A percentile compares a stretch with the other conserved stretches of the same genome.
Conservation (phyloP, 30 jellyfish, hydroid and myxozoan genomes). For the Aurelia sp. region DNA sequence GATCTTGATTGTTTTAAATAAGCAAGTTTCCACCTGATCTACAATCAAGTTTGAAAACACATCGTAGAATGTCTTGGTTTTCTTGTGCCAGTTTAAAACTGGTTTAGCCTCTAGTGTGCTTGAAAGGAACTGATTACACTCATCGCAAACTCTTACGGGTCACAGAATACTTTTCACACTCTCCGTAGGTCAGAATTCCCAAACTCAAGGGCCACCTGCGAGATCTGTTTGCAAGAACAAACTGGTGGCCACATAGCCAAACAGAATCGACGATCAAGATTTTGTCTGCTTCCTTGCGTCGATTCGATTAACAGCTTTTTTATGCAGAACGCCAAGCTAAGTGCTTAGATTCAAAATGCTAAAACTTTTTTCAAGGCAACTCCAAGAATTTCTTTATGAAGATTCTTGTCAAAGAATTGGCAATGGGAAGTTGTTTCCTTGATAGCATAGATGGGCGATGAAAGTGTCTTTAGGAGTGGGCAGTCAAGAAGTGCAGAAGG, state of each 20-base stretch:
- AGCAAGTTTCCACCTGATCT: too few species aligned
- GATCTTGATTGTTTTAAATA: too few species aligned
- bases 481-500: background rate
- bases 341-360: background rate
- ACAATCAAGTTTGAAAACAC: too few species aligned
- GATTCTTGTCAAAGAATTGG: background rate
- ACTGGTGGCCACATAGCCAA: slow-evolving; percentile 53
- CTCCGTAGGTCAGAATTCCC: too few species aligned
- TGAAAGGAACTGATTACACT: too few species aligned
- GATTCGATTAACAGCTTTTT: slow-evolving; percentile 8
- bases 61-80: too few species aligned
- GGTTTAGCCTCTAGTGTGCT: too few species aligned
- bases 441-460: background rate
- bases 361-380: background rate
- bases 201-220: slow-evolving; percentile 30
- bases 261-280: slow-evolving; percentile 40
- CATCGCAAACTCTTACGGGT: too few species aligned
- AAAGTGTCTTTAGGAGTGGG: background rate
- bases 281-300: slow-evolving; percentile 46
- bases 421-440: background rate
- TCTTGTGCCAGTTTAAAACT: too few species aligned
- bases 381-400: background rate
- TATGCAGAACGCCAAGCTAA: slow-evolving; percentile 36
- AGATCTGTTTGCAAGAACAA: slow-evolving; percentile 18
- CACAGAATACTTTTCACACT: too few species aligned